Evolutionary conservation across 2,888 invertebrate genomes (phyloP).

Genomic region (Leucozona laternaria): DNA sequence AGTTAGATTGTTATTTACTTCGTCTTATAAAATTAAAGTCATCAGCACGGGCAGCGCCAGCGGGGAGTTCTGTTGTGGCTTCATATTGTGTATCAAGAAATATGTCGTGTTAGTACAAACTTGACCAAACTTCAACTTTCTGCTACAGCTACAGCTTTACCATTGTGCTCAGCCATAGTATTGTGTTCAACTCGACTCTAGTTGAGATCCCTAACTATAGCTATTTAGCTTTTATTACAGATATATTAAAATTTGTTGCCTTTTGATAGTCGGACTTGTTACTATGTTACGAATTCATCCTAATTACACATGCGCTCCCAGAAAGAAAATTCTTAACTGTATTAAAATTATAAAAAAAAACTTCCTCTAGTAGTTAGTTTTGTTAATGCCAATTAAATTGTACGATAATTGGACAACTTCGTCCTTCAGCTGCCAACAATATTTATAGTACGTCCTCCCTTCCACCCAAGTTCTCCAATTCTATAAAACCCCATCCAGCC

Average conservation of each 20-base stretch:
- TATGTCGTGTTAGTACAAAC: too few species aligned
- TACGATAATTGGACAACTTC: slow-evolving; percentile 73
- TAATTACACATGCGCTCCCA: not conserved
- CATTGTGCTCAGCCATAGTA: not conserved
- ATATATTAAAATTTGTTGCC: slow-evolving; percentile 3
- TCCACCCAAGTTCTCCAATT: slow-evolving; percentile 16
- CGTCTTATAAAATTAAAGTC: too few species aligned
- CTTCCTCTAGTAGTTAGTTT: slow-evolving; percentile 27
- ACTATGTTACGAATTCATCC: slow-evolving; percentile 5
- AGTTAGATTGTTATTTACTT: too few species aligned
- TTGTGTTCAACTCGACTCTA: not conserved
- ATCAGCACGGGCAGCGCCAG: too few species aligned
- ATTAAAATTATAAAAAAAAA: not conserved
- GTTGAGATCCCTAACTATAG: not conserved
- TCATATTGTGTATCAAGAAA: too few species aligned
- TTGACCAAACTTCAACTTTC: too few species aligned
- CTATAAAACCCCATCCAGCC: too few species aligned
- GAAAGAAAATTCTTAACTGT: slow-evolving; percentile 6
- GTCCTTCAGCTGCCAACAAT: slow-evolving; percentile 66
- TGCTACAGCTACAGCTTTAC: not conserved
- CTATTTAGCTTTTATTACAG: not conserved
- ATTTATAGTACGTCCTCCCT: slow-evolving; percentile 22
- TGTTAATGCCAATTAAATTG: slow-evolving; percentile 66
- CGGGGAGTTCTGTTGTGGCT: too few species aligned
- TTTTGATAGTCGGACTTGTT: not conserved